Conservation (phyloP, 2,888 invertebrate species). For the Eretmocerus hayati region DNA sequence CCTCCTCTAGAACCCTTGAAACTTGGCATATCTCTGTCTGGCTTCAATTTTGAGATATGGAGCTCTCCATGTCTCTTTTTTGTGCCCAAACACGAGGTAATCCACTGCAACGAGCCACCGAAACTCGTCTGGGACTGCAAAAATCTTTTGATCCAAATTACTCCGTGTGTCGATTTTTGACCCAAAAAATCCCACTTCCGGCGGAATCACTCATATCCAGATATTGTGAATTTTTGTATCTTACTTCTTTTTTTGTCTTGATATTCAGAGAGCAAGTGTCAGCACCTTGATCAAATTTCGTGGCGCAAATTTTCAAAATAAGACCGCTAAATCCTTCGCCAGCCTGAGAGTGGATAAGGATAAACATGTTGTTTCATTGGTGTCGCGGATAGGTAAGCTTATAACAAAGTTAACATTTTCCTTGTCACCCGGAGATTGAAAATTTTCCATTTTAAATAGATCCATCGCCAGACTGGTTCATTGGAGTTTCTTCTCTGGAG, state of each 20-base stretch:
- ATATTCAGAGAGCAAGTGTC: background rate
- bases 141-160: background rate
- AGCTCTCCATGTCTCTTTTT: too few relatives aligned
- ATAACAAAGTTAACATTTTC: too few relatives aligned
- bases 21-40: too few relatives aligned
- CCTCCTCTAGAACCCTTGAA: too few relatives aligned
- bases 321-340: constrained; percentile 6
- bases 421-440: too few relatives aligned
- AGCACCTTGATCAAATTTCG: constrained; percentile 16
- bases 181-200: background rate
- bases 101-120: too few relatives aligned
- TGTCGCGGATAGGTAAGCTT: constrained; percentile 17
- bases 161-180: background rate
- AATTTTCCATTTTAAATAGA: constrained; percentile 55
- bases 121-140: too few relatives aligned
- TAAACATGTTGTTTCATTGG: constrained; percentile 14
- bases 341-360: constrained; percentile 1
- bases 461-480: constrained; percentile 97
- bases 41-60: too few relatives aligned
- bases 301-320: constrained; percentile 17
- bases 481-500: constrained; percentile 82
- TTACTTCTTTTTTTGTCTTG: too few relatives aligned
- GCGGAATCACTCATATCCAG: too few relatives aligned
- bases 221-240: too few relatives aligned
- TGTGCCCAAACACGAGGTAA: too few relatives aligned